These are phyloP conservation scores for Bombus superbus DNA, from an alignment of 1,140 invertebrate genomes.

Conservation along the genomic window DNA sequence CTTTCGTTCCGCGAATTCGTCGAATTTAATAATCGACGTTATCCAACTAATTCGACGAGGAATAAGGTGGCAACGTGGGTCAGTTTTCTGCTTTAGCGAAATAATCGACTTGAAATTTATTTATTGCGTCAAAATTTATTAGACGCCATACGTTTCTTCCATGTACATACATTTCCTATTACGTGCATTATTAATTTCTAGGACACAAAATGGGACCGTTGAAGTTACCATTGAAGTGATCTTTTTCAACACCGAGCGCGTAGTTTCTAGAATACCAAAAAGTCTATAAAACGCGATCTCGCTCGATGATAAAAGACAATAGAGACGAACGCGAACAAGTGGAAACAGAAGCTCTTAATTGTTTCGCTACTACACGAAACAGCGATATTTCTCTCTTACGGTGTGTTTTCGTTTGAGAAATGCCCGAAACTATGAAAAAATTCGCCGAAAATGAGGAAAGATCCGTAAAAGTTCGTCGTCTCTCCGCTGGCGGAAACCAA, in stretches of 20 bases:
- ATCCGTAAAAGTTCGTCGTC: not conserved
- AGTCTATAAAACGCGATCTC: not conserved
- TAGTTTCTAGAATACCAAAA: too few relatives aligned
- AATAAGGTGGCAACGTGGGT: too few relatives aligned
- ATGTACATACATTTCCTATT: too few relatives aligned
- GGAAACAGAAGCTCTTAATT: not conserved
- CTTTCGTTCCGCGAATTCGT: not conserved
- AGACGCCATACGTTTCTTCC: too few relatives aligned
- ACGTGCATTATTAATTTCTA: too few relatives aligned
- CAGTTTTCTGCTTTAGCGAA: too few relatives aligned
- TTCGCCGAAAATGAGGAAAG: not conserved
- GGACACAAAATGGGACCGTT: rapidly evolving
- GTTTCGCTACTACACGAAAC: not conserved
- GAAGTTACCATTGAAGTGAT: too few relatives aligned
- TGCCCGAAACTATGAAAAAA: not conserved
- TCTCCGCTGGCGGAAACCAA: not conserved
- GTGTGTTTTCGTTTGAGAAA: not conserved
- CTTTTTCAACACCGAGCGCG: too few relatives aligned
- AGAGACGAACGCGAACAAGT: not conserved
- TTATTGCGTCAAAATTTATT: too few relatives aligned
- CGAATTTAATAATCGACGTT: slow-evolving; percentile 5
- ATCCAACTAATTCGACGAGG: not conserved
- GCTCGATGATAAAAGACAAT: not conserved
- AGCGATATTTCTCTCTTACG: not conserved
- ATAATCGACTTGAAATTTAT: too few relatives aligned